phyloP scores from a whole-genome alignment of 2,888 invertebrate genomes.

The Seira musarum region DNA sequence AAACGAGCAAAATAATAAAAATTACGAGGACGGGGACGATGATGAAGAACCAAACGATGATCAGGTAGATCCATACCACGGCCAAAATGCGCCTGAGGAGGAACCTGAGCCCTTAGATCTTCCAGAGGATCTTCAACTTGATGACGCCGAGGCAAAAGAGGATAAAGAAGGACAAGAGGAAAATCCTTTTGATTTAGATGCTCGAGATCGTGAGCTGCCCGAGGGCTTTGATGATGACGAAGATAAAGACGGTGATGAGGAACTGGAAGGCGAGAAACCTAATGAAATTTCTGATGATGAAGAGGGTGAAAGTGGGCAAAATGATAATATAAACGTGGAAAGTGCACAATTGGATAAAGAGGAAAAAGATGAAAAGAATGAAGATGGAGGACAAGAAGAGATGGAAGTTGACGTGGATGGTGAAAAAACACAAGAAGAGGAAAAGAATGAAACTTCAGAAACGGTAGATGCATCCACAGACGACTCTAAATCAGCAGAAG shows the following conservation, averaged over 20 bases:
- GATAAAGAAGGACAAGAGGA: conserved; percentile 78
- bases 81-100: conserved; percentile 81
- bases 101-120: conserved; percentile 91
- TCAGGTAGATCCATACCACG: conserved; percentile 84
- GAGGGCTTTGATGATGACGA: conserved; percentile 71
- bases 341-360: conserved; percentile 73
- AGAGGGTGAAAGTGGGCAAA: conserved; percentile 70
- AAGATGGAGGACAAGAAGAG: conserved; percentile 71
- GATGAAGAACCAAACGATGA: conserved; percentile 75
- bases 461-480: conserved; percentile 71
- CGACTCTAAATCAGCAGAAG: conserved; percentile 49
- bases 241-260: conserved; percentile 75
- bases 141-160: conserved; percentile 80
- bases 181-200: conserved; percentile 89
- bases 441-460: conserved; percentile 71
- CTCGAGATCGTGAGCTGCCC: conserved; percentile 66
- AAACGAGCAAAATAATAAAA: conserved; percentile 61
- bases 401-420: conserved; percentile 71
- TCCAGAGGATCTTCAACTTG: conserved; percentile 88
- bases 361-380: conserved; percentile 71
- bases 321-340: conserved; percentile 72
- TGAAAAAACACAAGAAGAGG: conserved; percentile 72
- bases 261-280: conserved; percentile 74
- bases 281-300: conserved; percentile 73
- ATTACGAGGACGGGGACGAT: conserved; percentile 73